Percentiles rank a stretch among this genome's conserved stretches.
phyloP scores from a whole-genome alignment of 1,140 invertebrate species.

The Drosophila santomea region DNA sequence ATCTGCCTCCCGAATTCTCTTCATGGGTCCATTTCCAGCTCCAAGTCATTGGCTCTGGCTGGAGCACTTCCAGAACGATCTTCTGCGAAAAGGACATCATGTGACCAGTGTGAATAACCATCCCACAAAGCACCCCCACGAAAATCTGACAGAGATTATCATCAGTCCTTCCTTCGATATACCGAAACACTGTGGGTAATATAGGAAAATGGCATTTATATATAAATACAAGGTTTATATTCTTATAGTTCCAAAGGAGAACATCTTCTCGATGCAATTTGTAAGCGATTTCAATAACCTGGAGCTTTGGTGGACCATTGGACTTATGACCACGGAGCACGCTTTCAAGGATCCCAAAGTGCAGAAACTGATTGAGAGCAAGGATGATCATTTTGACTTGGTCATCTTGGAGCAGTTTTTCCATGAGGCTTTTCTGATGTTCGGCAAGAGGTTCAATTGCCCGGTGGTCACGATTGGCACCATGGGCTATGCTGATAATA shows the following conservation, averaged over 20 bases:
- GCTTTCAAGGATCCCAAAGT: slow-evolving; percentile 85
- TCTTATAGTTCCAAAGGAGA: slow-evolving; percentile 72
- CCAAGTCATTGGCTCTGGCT: slow-evolving; percentile 86
- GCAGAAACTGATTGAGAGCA: slow-evolving; percentile 84
- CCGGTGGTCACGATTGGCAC: slow-evolving; percentile 86
- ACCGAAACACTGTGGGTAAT: slow-evolving; percentile 84
- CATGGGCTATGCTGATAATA: slow-evolving; percentile 86
- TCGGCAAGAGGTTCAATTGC: slow-evolving; percentile 86
- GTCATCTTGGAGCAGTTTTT: slow-evolving; percentile 86
- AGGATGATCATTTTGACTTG: slow-evolving; percentile 85
- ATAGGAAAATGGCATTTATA: neutral
- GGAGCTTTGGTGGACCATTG: slow-evolving; percentile 84
- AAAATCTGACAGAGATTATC: slow-evolving; percentile 86
- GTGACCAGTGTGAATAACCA: slow-evolving; percentile 87
- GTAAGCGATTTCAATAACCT: slow-evolving; percentile 77
- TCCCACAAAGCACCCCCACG: slow-evolving; percentile 81
- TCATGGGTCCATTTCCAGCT: slow-evolving; percentile 82
- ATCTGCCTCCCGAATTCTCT: slow-evolving; percentile 66
- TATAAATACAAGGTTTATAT: neutral
- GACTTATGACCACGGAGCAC: slow-evolving; percentile 85
- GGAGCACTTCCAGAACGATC: slow-evolving; percentile 86
- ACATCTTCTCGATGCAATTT: slow-evolving; percentile 78
- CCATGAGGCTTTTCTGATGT: slow-evolving; percentile 86
- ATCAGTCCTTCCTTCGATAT: slow-evolving; percentile 86
- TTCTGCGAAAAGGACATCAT: slow-evolving; percentile 87